Conservation (phyloP, 2,113 vertebrate species). For the Chrysemys picta region DNA sequence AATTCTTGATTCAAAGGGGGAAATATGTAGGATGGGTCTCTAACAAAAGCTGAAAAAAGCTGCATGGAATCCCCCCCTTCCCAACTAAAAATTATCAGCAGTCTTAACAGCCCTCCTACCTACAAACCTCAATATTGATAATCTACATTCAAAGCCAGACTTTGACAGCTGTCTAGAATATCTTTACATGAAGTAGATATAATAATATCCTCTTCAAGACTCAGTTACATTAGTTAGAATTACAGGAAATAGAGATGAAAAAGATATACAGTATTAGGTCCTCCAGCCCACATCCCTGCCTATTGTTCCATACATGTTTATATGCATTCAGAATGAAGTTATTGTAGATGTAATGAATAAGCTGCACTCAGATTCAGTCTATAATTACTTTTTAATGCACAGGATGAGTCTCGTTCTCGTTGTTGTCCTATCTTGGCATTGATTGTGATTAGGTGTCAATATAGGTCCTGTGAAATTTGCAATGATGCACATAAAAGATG, state of each 20-base stretch:
- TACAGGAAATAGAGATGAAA: not conserved
- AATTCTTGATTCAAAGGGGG: not conserved
- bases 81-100: not conserved
- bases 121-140: not conserved
- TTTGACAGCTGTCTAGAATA: not conserved
- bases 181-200: not conserved
- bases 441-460: slow-evolving; percentile 10
- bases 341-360: not conserved
- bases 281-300: not conserved
- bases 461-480: slow-evolving; percentile 11
- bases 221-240: not conserved
- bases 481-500: not conserved
- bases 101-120: not conserved
- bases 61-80: not conserved
- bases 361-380: not conserved
- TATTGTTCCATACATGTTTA: not conserved
- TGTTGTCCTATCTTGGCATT: not conserved
- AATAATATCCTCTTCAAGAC: not conserved
- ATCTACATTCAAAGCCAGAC: not conserved
- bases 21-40: not conserved
- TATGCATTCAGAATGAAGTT: not conserved
- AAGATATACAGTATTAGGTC: not conserved
- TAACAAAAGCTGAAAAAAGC: not conserved
- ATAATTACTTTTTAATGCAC: not conserved
- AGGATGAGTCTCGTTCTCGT: not conserved